Base-by-base conservation (phyloP, 2,113 vertebrate genomes). In the Sula dactylatra region DNA sequence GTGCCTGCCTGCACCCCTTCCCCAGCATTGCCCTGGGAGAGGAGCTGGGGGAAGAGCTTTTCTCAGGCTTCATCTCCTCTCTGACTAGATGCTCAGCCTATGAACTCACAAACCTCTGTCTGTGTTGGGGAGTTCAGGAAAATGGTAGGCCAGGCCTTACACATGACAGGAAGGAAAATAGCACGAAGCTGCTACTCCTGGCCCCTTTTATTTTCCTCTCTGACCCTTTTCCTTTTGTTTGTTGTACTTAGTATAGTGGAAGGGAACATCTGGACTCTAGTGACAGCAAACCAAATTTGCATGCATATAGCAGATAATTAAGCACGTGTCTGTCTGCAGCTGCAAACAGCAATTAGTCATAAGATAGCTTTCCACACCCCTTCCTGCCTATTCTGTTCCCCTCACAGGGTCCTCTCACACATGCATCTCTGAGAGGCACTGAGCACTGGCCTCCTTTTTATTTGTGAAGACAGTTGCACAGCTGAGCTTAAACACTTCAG, bases 341-440 rank as follows among this genome's bases (percentile, higher is more conserved):
- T 97, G 94, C 96, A 97, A 96, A 96, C 62, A 96, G 92, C 84
- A 94, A 94, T 98, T 97, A 97, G 88, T 96, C 88, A 85, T 34
- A 88, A 64, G 96, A 96, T 70, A 92, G 81, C 92, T 95, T 49
- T 84, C 76, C 84, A 87, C 91, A 84, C 65, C 93, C 89, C 96
- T 95, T 94, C 77, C 86, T 55, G 70, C 81, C 74, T 83, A 29
- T 90, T 86, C 64, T 66, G 32, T 11, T 87, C 55, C 47, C 50
- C 47, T 90, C 88, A 11, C 27, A 79, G 79, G 15, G 31, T 49
- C 70, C 74, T 80, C 76, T 82, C 76, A 74, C 24, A 4, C 20
- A 16, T 2, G 0, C 40, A 13, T 74, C 47, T 72, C 74, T 20
- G 31, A 62, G n/a, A 65, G 61, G 40, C 62, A 56, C 66, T 17